Conservation (phyloP, 2,113 vertebrate genomes). For the Elgaria multicarinata region DNA sequence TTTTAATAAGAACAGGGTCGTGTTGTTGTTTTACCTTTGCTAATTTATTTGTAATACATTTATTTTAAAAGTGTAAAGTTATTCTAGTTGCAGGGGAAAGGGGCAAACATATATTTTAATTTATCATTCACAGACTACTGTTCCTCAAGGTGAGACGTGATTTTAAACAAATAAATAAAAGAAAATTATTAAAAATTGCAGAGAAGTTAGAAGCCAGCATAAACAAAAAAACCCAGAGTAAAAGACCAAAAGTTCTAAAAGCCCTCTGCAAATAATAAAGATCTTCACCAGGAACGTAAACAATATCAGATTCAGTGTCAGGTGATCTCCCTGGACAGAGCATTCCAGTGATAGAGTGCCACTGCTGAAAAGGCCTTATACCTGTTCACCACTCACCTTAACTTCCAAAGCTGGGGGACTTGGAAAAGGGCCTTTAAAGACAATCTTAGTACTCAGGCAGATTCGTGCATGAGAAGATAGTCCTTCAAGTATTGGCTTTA, state of each 20-base stretch:
- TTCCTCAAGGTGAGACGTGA: no score
- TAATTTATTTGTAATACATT: no score
- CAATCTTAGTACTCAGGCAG: not conserved
- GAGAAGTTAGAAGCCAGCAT: not conserved
- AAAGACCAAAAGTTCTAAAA: not conserved
- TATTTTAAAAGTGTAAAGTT: no score
- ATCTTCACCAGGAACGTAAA: not conserved
- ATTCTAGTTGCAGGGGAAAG: no score
- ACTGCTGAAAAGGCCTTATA: not conserved
- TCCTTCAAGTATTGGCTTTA: not conserved
- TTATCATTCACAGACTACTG: no score
- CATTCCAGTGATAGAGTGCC: not conserved
- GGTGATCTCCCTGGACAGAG: not conserved
- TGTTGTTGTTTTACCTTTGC: no score
- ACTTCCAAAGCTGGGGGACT: not conserved
- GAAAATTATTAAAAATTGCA: no score
- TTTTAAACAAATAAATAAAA: not conserved
- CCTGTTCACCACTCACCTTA: not conserved
- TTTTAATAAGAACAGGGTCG: no score
- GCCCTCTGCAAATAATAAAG: not conserved
- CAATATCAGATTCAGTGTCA: not conserved
- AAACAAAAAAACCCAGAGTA: not conserved
- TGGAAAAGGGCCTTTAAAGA: not conserved
- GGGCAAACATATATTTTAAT: no score
- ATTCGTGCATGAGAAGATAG: not conserved